Evolutionary conservation across 2,888 invertebrate species (phyloP), one percentile per base, ranked within the genome.

Genomic region (Lacanobia wlatinum): DNA sequence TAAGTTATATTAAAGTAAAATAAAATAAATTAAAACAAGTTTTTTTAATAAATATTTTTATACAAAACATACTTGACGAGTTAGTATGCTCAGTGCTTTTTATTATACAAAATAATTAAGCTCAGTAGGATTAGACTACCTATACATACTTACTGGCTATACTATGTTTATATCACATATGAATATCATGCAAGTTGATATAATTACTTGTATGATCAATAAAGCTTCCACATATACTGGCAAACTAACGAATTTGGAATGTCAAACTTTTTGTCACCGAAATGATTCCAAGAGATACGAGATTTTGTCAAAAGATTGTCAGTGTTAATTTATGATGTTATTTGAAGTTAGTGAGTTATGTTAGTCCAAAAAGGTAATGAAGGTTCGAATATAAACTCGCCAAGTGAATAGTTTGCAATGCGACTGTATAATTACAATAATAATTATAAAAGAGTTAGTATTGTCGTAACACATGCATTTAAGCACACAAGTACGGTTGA

Each of bases 151-250:
- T 93, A 93, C 70, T 86, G 87, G 81, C 92, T 93, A 94, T 73
- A 90, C 91, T 95, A 95, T 84, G 73, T 90, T 92, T 95, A 96
- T 96, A 96, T 96, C 96, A 96, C 96, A 96, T 93, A 93, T 93
- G 92, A 94, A 92, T 93, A 95, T 94, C 94, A 94, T 94, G 92
- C 91, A 92, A 90, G 90, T 92, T 92, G 91, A 94, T 92, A 92
- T 80, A 76, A 70, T 65, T 91, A 92, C 88, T 91, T 91, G 90
- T 87, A 90, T 87, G 86, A 88, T 90, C 84, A 92, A 92, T 94
- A 93, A 93, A 94, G 92, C 92, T 93, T 91, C 83, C 84, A 84
- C 84, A 76, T 88, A 86, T 84, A 89, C 84, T 87, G 88, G 92
- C 90, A 91, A 93, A 92, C 92, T 91, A 90, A 91, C 88, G 87